phyloP scores from a whole-genome alignment of 92 coral and sea anemone species.

The Pocillopora meandrina region DNA sequence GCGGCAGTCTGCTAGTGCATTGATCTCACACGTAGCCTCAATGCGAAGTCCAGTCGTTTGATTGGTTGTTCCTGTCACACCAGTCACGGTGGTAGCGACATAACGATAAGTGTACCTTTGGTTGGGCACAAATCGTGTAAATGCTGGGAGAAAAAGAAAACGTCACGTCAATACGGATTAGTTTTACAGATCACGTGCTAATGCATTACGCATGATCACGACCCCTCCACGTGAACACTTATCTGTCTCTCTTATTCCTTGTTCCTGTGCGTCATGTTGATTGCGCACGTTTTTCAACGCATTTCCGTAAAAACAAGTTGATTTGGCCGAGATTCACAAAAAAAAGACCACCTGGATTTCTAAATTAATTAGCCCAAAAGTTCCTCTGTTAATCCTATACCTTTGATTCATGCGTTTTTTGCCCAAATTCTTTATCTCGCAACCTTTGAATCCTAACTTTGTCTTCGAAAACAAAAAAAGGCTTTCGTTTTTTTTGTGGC shows the following conservation, averaged over 20 bases:
- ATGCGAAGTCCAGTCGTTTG: constrained; percentile 63
- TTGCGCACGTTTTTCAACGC: neutral
- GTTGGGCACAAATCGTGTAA: constrained; percentile 50
- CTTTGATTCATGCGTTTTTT: too few species aligned
- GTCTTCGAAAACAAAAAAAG: too few species aligned
- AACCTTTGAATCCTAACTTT: too few species aligned
- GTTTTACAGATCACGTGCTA: neutral
- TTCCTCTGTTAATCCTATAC: neutral
- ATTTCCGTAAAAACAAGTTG: too few species aligned
- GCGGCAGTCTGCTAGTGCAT: constrained; percentile 25
- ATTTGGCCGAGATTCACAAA: neutral
- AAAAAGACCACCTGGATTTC: neutral
- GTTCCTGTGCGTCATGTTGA: neutral
- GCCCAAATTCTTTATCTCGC: too few species aligned
- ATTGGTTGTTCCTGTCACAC: constrained; percentile 60
- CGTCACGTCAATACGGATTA: neutral
- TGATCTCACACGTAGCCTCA: constrained; percentile 55
- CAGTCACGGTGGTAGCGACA: constrained; percentile 65
- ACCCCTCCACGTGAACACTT: too few species aligned
- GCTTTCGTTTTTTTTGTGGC: too few species aligned
- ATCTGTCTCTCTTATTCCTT: too few species aligned
- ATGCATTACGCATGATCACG: too few species aligned
- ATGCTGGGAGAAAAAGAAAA: constrained; percentile 3
- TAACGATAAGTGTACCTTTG: constrained; percentile 59
- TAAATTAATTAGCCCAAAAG: neutral